Evolutionary conservation across 2,888 invertebrate genomes (phyloP), one percentile per base, ranked within the genome.

Genomic region (Stegophylla sp.): DNA sequence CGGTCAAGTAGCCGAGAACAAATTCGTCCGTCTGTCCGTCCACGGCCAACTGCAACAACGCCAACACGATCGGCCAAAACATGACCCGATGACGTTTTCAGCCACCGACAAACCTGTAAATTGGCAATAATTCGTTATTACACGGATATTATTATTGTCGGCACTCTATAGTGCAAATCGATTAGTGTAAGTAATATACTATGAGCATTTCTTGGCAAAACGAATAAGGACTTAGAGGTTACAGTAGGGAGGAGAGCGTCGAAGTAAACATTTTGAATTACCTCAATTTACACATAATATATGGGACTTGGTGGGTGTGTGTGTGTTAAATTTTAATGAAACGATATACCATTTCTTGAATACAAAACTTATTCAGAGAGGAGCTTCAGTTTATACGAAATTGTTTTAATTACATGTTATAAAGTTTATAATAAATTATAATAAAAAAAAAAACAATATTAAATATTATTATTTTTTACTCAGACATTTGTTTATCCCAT

Each of bases 1-100:
- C 95, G 1, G 95, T 95, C 83, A 95, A 88, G 87, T 95, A 95
- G 71, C 95, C 95, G 83, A 95, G 88, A 26, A 91, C 92, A 86
- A 93, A 94, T 71, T 89, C 90, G 34, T 67, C 71, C 10, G 82
- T 79, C 45, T 63, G 69, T 64, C 56, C 81, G 26, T 75, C 26
- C 71, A 17, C 61, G 61, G 41, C 71, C 71, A 79, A 71, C 79
- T 79, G 71, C 79, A 79, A 59, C 48, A 69, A 34, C 45, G 69
- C 71, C 69, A 79, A 51, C 23, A 71, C 71, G 61, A 26, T 61
- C 34, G 69, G 79, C 79, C 71, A 79, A 71, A 61, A 71, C 79
- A 79, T 79, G 79, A 71, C 71, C 69, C 61, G 79, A 20, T 9
- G 41, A 41, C 45, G 26, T 23, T 28, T 51, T 79, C 71, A 71